Conservation (phyloP, 2,797 vertebrate genomes). For the Cyprinodon diabolis region DNA sequence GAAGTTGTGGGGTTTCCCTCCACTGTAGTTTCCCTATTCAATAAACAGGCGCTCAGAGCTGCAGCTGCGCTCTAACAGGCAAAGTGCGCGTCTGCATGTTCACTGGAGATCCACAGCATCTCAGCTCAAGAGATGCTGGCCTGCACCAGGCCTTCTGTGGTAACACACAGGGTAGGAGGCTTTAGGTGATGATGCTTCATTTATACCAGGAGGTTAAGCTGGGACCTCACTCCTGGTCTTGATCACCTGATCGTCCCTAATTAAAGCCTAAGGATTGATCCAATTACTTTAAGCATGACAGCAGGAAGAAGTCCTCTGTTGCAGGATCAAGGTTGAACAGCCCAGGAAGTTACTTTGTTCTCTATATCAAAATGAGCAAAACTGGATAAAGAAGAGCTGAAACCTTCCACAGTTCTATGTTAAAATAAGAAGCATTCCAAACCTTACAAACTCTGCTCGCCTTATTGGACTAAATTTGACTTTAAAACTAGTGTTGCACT, state of each 20-base stretch:
- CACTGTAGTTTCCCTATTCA: slow-evolving; percentile 35
- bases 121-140: not conserved
- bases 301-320: slow-evolving; percentile 35
- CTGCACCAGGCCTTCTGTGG: slow-evolving; percentile 3
- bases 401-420: too few relatives aligned
- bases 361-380: not conserved
- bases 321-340: slow-evolving; percentile 49
- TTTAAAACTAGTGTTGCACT: not conserved
- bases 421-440: too few relatives aligned
- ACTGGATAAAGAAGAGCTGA: too few relatives aligned
- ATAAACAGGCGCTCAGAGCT: slow-evolving; percentile 9
- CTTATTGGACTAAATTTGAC: not conserved
- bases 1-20: slow-evolving; percentile 60
- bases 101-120: not conserved
- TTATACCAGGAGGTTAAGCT: slow-evolving; percentile 7
- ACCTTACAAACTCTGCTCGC: too few relatives aligned
- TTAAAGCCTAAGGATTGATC: slow-evolving; percentile 76
- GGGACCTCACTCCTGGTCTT: slow-evolving; percentile 38
- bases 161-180: not conserved
- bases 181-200: not conserved
- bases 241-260: slow-evolving; percentile 73
- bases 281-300: slow-evolving; percentile 72
- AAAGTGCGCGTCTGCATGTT: not conserved
- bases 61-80: slow-evolving; percentile 41
- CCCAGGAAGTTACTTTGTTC: not conserved